Conservation (phyloP, 2,797 vertebrate species). For the Echeneis naucrates region DNA sequence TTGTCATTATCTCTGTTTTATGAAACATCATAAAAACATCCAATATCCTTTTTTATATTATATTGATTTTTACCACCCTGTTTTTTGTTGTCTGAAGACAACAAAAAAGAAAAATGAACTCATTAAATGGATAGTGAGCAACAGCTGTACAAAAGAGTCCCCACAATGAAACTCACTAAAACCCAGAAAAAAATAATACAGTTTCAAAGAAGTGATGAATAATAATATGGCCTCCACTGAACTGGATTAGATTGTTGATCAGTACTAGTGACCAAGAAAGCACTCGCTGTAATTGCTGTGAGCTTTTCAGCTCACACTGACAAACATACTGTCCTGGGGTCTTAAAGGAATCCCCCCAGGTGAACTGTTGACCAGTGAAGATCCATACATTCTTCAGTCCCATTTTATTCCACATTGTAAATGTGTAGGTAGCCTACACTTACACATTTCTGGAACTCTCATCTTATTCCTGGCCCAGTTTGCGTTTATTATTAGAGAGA, state of each 20-base stretch:
- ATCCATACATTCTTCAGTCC: slow-evolving; percentile 4
- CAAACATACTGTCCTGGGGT: neutral
- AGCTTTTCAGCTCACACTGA: slow-evolving; percentile 1
- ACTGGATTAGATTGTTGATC: slow-evolving; percentile 23
- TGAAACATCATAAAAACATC: slow-evolving; percentile 16
- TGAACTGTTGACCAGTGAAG: slow-evolving; percentile 2
- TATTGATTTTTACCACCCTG: neutral
- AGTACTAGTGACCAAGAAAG: slow-evolving; percentile 13
- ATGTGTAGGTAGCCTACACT: neutral
- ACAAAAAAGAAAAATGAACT: slow-evolving; percentile 5
- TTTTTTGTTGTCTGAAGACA: slow-evolving; percentile 10
- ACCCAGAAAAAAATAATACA: too few relatives aligned
- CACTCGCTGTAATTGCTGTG: slow-evolving; percentile 4
- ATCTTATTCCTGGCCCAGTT: neutral
- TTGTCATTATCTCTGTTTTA: slow-evolving; percentile 23
- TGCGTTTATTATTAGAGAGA: slow-evolving; percentile 7
- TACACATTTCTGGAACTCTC: neutral
- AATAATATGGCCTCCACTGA: neutral
- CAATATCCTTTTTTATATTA: slow-evolving; percentile 3
- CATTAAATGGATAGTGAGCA: neutral
- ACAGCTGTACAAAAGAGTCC: neutral
- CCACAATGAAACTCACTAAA: too few relatives aligned
- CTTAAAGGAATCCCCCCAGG: neutral
- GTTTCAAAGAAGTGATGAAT: slow-evolving; percentile 4
- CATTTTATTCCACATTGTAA: neutral